phyloP scores from a whole-genome alignment of 2,797 vertebrate species.

The Typhlichthys eigenmanni region DNA sequence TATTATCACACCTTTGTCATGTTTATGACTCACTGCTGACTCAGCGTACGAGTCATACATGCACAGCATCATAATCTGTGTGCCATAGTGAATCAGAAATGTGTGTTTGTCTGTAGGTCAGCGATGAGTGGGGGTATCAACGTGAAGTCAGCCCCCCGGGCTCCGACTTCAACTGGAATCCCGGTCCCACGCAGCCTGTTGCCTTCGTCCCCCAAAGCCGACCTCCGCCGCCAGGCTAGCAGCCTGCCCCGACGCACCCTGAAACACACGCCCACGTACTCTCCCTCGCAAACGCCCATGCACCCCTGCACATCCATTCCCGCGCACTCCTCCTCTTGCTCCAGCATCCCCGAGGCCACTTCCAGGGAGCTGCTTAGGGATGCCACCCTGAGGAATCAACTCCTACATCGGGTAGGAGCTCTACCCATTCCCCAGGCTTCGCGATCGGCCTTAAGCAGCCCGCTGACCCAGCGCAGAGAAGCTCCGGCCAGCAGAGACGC shows the following conservation, averaged over 20 bases:
- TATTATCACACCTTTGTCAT: no score
- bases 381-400: conserved; percentile 55
- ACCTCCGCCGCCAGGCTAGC: conserved; percentile 33
- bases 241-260: conserved; percentile 58
- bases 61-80: no score
- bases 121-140: conserved; percentile 84
- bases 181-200: conserved; percentile 75
- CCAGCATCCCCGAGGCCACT: conserved; percentile 39
- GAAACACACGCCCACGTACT: conserved; percentile 48
- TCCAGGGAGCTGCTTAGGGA: conserved; percentile 58
- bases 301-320: conserved; percentile 40
- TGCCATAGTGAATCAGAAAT: neutral
- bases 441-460: conserved; percentile 78
- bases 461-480: conserved; percentile 60
- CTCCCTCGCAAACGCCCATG: conserved; percentile 42
- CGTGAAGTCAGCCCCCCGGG: conserved; percentile 71
- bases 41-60: no score
- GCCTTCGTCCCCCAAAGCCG: conserved; percentile 74
- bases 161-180: conserved; percentile 81
- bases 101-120: conserved; percentile 44
- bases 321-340: conserved; percentile 30
- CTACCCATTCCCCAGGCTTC: conserved; percentile 54
- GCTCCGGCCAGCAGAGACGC: conserved; percentile 61
- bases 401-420: conserved; percentile 56
- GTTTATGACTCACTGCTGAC: no score